phyloP scores from a whole-genome alignment of 2,797 vertebrate genomes.

The Ibycter americanus region DNA sequence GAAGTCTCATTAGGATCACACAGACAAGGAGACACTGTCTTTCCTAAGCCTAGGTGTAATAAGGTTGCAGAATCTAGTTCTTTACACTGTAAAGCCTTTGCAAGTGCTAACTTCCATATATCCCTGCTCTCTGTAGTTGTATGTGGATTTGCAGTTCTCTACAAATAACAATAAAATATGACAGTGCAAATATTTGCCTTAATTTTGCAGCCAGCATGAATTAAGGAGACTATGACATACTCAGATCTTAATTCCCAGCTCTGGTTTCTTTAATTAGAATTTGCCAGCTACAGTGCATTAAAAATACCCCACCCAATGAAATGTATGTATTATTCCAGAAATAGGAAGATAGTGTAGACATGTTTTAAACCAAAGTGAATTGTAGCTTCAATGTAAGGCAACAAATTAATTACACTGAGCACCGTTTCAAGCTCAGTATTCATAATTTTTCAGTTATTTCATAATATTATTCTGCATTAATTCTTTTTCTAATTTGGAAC shows the following conservation, averaged over 20 bases:
- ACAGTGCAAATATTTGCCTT: background rate
- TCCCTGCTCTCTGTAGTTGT: background rate
- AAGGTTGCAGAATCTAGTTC: background rate
- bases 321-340: background rate
- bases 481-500: background rate
- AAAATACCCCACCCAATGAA: background rate
- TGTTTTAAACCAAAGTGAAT: background rate
- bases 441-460: background rate
- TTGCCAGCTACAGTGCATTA: background rate
- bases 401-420: background rate
- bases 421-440: background rate
- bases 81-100: background rate
- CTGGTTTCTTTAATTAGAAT: background rate
- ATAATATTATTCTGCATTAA: background rate
- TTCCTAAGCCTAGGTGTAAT: background rate
- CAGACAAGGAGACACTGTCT: rapidly evolving
- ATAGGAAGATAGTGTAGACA: background rate
- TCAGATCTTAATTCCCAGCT: background rate
- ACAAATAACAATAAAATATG: background rate
- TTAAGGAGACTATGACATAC: background rate
- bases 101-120: background rate
- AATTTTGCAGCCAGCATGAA: background rate
- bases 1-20: background rate
- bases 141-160: background rate
- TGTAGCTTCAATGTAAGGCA: background rate